These are phyloP conservation scores for Carcharodon carcharias DNA, from an alignment of 2,797 vertebrate species.

Conservation along the genomic window DNA sequence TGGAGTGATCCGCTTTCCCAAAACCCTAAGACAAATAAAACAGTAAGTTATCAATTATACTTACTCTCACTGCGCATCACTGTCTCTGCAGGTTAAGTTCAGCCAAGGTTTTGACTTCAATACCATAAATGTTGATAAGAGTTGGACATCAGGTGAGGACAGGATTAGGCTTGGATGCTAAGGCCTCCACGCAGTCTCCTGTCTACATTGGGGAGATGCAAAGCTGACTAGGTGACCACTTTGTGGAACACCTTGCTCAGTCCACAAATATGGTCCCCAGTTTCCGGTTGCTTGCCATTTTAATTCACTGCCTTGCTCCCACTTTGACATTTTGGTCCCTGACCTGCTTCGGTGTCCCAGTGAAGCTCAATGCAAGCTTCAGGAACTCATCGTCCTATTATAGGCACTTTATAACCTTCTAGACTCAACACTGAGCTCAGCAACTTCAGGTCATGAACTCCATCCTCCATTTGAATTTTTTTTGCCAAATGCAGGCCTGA, in stretches of 20 bases:
- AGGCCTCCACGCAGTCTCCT: not conserved
- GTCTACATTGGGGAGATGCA: not conserved
- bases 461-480: not conserved
- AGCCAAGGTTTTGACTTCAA: not conserved
- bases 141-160: not conserved
- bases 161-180: not conserved
- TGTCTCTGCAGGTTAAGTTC: not conserved
- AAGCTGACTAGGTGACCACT: not conserved
- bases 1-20: slow-evolving; percentile 80
- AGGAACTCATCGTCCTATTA: not conserved
- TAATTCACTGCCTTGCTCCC: not conserved
- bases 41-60: slow-evolving; percentile 9
- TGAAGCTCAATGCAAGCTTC: not conserved
- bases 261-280: not conserved
- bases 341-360: not conserved
- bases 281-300: not conserved
- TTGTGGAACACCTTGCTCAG: not conserved
- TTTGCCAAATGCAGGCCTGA: not conserved
- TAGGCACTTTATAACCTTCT: too few relatives aligned
- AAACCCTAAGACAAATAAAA: slow-evolving; percentile 62
- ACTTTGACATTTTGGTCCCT: not conserved
- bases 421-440: too few relatives aligned
- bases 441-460: too few relatives aligned
- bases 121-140: not conserved
- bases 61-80: not conserved